Base-by-base conservation (phyloP, 2,113 vertebrate genomes). In the Tachysurus fulvidraco region DNA sequence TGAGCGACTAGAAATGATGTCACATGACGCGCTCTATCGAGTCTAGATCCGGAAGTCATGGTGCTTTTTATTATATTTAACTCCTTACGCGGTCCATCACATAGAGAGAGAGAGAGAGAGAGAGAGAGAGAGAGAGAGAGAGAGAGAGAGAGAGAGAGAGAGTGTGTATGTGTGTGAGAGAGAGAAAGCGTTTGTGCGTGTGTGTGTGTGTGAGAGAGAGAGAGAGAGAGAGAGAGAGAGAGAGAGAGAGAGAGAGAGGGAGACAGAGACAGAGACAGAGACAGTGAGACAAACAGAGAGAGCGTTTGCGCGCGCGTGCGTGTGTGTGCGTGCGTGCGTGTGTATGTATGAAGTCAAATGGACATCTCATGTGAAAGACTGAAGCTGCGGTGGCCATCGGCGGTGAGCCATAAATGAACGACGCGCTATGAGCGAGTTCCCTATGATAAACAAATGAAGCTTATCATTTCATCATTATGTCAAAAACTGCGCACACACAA, bases 371-470 rank as follows among this genome's bases (percentile, higher is more conserved):
- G 64, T 78, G 59, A 52, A 52, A 74, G 19, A 30, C 76, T 59
- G 30, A 78, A 67, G 59, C 81, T 69, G 82, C 81, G 62, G 69
- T 67, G 73, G 17, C 77, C 44, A n/a, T 59, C 60, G 44, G 67
- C 64, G 13, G 65, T 86, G 13, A 23, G 59, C 46, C 59, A 21
- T 83, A 60, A 46, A 71, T 73, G 7, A 69, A 64, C 30, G 57
- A 16, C 77, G 65, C 65, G 25, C 14, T 30, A 46, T 25, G 23
- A 65, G 82, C 10, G 5, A 57, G 8, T 77, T 82, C 44, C 44
- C 46, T 62, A 19, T 83, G 30, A 86, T 83, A 86, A 84, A 89
- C 81, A 76, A 87, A 89, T 87, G 30, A 81, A 87, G 82, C 71
- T 50, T 46, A 85, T 85, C 44, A 46, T 85, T 83, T 83, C 55